Percentiles rank a stretch among this genome's conserved stretches.
Conservation (phyloP, 2,113 vertebrate species). For the Pseudolaguvia tuberculata region DNA sequence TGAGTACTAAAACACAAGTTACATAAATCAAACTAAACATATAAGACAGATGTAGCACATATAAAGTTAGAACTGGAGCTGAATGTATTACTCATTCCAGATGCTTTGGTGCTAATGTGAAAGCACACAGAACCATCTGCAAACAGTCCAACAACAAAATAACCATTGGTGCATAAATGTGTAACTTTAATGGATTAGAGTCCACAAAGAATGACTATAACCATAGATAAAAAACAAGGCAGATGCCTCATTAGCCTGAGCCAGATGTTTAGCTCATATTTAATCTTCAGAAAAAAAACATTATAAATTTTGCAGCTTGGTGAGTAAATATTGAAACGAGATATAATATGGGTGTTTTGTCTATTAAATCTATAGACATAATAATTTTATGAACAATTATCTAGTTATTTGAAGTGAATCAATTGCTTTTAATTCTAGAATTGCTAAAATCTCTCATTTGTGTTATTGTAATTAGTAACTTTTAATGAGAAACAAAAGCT, state of each 20-base stretch:
- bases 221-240: slow-evolving; percentile 18
- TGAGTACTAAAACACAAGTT: slow-evolving; percentile 1
- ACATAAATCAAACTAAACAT: slow-evolving; percentile 6
- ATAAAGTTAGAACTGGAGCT: neutral
- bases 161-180: neutral
- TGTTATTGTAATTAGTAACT: too few species aligned
- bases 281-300: neutral
- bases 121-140: slow-evolving; percentile 8
- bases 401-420: too few species aligned
- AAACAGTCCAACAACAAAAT: slow-evolving; percentile 1
- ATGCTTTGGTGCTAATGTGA: slow-evolving; percentile 8
- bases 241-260: slow-evolving; percentile 9
- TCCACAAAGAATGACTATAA: neutral
- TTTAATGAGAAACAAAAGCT: too few species aligned
- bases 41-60: slow-evolving; percentile 10
- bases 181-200: neutral
- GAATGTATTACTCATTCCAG: neutral
- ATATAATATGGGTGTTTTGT: neutral
- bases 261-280: neutral
- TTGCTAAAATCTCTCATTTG: too few species aligned
- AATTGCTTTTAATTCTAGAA: too few species aligned
- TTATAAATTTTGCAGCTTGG: neutral
- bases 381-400: too few species aligned
- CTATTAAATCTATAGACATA: too few species aligned
- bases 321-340: neutral